phyloP scores from a whole-genome alignment of 2,888 invertebrate species.

The Pyrochroa serraticornis region DNA sequence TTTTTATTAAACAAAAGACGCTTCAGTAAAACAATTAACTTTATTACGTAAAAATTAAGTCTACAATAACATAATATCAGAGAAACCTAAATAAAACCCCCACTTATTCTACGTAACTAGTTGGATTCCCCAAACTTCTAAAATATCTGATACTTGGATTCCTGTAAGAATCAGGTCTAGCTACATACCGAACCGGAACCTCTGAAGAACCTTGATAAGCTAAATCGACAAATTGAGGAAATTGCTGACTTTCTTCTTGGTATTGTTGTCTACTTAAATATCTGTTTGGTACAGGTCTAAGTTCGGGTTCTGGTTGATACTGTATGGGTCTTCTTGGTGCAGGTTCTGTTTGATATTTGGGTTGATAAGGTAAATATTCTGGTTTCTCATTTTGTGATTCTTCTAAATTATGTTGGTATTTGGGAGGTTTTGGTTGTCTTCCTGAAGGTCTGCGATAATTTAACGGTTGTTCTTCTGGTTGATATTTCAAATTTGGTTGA shows the following conservation, averaged over 20 bases:
- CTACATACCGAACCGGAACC: conserved; percentile 12
- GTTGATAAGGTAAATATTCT: conserved; percentile 19
- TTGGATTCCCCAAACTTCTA: conserved; percentile 16
- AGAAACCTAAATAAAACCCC: conserved; percentile 6
- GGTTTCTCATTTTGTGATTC: conserved; percentile 11
- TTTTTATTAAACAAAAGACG: not conserved
- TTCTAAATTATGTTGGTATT: conserved; percentile 6
- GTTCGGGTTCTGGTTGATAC: conserved; percentile 11
- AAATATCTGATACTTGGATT: conserved; percentile 20
- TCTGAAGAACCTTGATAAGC: conserved; percentile 16
- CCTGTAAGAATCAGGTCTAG: conserved; percentile 22
- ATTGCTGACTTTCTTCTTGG: conserved; percentile 18
- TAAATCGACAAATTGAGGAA: conserved; percentile 22
- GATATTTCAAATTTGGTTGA: conserved; percentile 18
- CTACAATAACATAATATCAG: conserved; percentile 21
- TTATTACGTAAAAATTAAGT: conserved; percentile 1
- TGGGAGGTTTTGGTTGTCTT: conserved; percentile 4
- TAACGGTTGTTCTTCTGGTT: conserved; percentile 10
- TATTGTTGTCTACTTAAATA: conserved; percentile 21
- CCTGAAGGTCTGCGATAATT: conserved; percentile 14
- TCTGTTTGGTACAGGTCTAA: conserved; percentile 8
- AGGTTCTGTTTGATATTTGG: conserved; percentile 12
- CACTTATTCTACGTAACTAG: conserved; percentile 16
- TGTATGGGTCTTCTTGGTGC: conserved; percentile 4
- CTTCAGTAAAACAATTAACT: conserved; percentile 1